A percentile compares a stretch with the other conserved stretches of the same genome.
phyloP scores from a whole-genome alignment of 1,140 invertebrate genomes.

The Drosophila equinoxialis region DNA sequence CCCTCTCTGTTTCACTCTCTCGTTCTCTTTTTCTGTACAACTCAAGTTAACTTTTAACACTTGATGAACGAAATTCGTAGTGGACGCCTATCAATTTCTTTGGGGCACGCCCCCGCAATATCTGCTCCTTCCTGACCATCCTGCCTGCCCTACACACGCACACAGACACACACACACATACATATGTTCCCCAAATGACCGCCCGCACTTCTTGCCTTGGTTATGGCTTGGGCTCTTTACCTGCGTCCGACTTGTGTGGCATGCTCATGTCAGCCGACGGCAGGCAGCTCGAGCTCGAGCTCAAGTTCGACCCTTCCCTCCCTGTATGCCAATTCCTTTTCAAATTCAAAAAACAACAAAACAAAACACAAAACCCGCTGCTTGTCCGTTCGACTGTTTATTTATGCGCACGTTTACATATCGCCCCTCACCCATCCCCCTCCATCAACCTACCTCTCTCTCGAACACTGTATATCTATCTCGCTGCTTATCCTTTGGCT shows the following conservation, averaged over 20 bases:
- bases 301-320: constrained; percentile 8
- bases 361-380: constrained; percentile 55
- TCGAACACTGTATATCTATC: neutral
- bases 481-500: constrained; percentile 32
- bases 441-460: neutral
- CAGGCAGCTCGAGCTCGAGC: constrained; percentile 17
- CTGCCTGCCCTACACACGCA: neutral
- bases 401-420: constrained; percentile 66
- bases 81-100: constrained; percentile 16
- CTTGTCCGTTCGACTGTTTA: constrained; percentile 44
- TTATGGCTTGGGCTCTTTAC: constrained; percentile 22
- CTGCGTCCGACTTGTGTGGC: constrained; percentile 66
- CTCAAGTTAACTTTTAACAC: constrained; percentile 11
- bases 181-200: neutral
- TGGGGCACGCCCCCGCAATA: constrained; percentile 4
- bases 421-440: constrained; percentile 22
- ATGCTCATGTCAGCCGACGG: constrained; percentile 63
- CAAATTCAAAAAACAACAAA: constrained; percentile 58
- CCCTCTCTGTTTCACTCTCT: constrained; percentile 1
- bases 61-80: constrained; percentile 4
- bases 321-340: constrained; percentile 58
- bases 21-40: neutral
- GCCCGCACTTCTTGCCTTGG: constrained; percentile 1
- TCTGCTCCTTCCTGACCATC: neutral
- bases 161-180: neutral